Base-by-base conservation (phyloP, 2,113 vertebrate genomes). In the Oncorhynchus clarkii region DNA sequence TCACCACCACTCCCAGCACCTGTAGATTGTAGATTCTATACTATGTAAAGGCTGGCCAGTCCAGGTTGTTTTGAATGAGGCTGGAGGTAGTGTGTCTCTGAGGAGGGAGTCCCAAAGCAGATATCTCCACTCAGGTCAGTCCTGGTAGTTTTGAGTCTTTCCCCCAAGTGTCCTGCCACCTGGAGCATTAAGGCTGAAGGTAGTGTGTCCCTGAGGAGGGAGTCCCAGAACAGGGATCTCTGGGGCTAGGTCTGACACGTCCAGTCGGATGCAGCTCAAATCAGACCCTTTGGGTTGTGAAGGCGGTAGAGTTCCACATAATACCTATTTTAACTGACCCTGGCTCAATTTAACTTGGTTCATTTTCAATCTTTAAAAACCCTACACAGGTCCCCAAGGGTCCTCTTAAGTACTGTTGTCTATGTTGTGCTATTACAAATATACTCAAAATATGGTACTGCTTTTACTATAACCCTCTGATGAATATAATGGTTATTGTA, bases 51-150 rank as follows among this genome's bases (percentile, higher is more conserved):
- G 39, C 39, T 45, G 39, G 39, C 39, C 39, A 45, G 39, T 45
- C 39, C 8, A 2, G 39, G 8, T 45, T 9, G 39, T 45, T 45
- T 45, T 45, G 39, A 45, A 11, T 45, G 9, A 45, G 9, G 9
- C 39, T 45, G 39, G 39, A 45, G 39, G 34, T 39, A 39, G 8
- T 39, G 34, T 39, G 34, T 39, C 7, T 9, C 7, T 39, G 80
- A 89, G 80, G 85, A 88, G 91, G 87, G 90, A 77, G 83, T 14
- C 51, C 11, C n/a, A 24, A 45, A 39, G 34, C 34, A 39, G 34
- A 39, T 39, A 39, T 39, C 34, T 39, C 34, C 34, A 39, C 7
- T 39, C 34, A 39, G 8, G 34, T 39, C 34, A 9, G 8, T 39
- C 34, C 34, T 9, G 34, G 34, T 39, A 39, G 34, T 39, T 39